These are phyloP conservation scores for Zootoca vivipara DNA, from an alignment of 2,113 vertebrate species.

Conservation along the genomic window DNA sequence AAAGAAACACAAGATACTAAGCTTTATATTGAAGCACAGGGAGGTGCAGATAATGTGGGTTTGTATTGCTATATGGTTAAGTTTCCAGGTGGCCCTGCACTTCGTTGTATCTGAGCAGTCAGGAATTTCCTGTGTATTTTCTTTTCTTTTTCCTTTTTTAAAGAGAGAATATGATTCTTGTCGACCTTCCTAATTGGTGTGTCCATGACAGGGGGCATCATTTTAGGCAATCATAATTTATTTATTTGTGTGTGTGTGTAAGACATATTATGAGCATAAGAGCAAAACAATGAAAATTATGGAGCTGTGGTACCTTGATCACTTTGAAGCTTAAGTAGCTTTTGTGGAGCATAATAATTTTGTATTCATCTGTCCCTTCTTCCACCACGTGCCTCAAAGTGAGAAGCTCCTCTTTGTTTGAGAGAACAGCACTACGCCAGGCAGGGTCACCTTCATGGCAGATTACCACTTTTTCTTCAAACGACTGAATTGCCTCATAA, in stretches of 20 bases:
- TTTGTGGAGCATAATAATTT: conserved; percentile 98
- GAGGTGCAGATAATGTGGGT: neutral
- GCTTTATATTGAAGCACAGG: neutral
- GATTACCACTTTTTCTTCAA: conserved; percentile 92
- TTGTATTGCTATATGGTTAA: neutral
- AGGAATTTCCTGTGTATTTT: neutral
- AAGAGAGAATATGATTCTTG: neutral
- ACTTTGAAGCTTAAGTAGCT: conserved; percentile 96
- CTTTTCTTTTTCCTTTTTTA: neutral
- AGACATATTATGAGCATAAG: neutral
- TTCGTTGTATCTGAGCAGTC: neutral
- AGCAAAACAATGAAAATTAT: neutral
- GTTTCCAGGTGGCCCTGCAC: neutral
- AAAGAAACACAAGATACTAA: no score
- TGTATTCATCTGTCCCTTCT: conserved; percentile 94
- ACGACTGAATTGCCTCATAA: conserved; percentile 91
- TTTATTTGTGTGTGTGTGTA: neutral
- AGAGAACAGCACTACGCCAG: conserved; percentile 91
- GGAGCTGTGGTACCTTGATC: conserved; percentile 85
- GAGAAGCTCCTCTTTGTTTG: conserved; percentile 91
- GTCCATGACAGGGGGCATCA: neutral
- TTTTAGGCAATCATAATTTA: neutral
- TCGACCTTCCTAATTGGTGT: neutral
- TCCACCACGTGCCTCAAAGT: conserved; percentile 95
- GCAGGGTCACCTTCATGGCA: conserved; percentile 96